A percentile compares a stretch with the other conserved stretches of the same genome.
Conservation (phyloP, 2,888 invertebrate genomes). For the Aspidiotus rigidus region DNA sequence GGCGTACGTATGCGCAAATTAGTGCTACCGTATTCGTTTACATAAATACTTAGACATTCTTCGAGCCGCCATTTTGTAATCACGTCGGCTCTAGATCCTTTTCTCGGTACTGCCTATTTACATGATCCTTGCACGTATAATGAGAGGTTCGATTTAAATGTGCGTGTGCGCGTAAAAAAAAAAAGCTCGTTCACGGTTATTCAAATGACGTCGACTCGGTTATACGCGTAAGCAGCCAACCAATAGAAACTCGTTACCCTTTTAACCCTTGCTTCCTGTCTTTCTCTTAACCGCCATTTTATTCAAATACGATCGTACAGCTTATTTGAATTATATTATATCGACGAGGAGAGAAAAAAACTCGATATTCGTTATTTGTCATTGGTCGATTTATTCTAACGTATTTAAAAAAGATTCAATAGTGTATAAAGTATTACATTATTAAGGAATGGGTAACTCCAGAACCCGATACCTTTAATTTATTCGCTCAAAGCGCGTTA, state of each 20-base stretch:
- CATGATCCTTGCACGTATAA: too few species aligned
- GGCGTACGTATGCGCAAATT: too few species aligned
- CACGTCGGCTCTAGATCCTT: too few species aligned
- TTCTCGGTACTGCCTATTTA: too few species aligned
- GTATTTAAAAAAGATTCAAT: slow-evolving; percentile 5
- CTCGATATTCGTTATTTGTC: slow-evolving; percentile 8
- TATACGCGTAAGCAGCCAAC: slow-evolving; percentile 5
- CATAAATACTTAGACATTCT: too few species aligned
- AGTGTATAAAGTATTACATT: neutral
- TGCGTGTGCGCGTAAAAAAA: neutral
- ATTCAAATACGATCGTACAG: slow-evolving; percentile 17
- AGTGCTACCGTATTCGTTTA: too few species aligned
- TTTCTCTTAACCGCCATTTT: slow-evolving; percentile 27
- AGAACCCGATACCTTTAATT: slow-evolving; percentile 9
- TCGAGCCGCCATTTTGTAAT: too few species aligned
- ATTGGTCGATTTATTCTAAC: slow-evolving; percentile 26
- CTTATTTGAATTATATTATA: slow-evolving; percentile 27
- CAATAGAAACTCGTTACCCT: neutral
- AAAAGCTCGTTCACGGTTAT: neutral
- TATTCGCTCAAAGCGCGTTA: slow-evolving; percentile 20
- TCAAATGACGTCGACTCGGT: neutral
- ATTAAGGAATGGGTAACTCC: neutral
- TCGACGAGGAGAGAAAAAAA: slow-evolving; percentile 6
- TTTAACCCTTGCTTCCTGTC: slow-evolving; percentile 10
- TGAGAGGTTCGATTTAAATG: neutral